Conservation (phyloP, 2,797 vertebrate species). For the Naso thynnoides region DNA sequence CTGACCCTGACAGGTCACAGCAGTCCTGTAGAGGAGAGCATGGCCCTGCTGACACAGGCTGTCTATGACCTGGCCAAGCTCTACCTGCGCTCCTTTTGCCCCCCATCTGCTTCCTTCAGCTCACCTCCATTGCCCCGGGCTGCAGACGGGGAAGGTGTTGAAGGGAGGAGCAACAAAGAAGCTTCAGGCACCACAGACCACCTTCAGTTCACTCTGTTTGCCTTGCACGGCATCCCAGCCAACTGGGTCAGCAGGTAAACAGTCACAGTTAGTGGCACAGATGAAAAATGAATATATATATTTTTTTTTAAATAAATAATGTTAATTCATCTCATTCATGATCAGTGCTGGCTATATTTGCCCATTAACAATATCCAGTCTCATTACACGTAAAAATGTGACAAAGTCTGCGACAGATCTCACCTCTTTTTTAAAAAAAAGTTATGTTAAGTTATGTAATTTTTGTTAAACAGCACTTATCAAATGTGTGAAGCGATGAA, state of each 20-base stretch:
- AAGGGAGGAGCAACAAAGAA: constrained; percentile 84
- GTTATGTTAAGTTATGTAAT: too few species aligned
- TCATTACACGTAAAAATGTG: too few species aligned
- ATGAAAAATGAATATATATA: background rate
- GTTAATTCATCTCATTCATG: too few species aligned
- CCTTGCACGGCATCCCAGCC: constrained; percentile 91
- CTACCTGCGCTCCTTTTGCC: constrained; percentile 87
- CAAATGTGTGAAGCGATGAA: too few species aligned
- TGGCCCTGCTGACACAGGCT: constrained; percentile 88
- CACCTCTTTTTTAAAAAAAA: too few species aligned
- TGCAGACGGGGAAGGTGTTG: constrained; percentile 37
- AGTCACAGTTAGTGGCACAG: too few species aligned
- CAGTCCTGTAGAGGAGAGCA: constrained; percentile 86
- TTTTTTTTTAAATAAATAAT: background rate
- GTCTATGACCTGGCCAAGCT: constrained; percentile 91
- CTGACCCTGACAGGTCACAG: constrained; percentile 78
- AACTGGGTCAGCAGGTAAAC: constrained; percentile 94
- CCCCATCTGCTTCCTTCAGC: constrained; percentile 76
- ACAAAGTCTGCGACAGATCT: too few species aligned
- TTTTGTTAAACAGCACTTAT: too few species aligned
- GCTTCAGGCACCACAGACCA: constrained; percentile 92
- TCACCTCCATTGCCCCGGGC: constrained; percentile 48
- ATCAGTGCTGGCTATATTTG: too few species aligned
- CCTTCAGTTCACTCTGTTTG: constrained; percentile 95
- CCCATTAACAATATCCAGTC: too few species aligned